A percentile compares a stretch with the other conserved stretches of the same genome.
Conservation (phyloP, 2,113 vertebrate species). For the Phalacrocorax pelagicus region DNA sequence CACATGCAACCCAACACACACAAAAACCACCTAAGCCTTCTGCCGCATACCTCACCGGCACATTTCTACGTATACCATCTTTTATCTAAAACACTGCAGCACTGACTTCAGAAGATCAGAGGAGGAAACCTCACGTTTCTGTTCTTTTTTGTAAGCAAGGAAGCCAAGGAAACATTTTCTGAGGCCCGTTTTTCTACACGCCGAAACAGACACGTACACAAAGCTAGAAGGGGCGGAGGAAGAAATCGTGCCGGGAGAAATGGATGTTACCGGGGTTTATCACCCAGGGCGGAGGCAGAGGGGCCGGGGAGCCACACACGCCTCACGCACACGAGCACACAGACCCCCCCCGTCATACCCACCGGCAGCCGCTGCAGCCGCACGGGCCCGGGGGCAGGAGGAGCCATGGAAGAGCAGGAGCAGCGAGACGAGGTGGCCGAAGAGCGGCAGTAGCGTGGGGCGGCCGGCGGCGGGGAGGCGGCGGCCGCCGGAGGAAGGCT, state of each 20-base stretch:
- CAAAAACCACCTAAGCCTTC: background rate
- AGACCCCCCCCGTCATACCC: constrained; percentile 19
- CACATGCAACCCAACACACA: background rate
- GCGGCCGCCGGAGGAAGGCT: constrained; percentile 36
- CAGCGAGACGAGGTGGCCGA: constrained; percentile 49
- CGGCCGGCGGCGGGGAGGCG: background rate
- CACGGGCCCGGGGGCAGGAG: constrained; percentile 35
- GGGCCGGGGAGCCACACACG: background rate
- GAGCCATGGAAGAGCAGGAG: constrained; percentile 68
- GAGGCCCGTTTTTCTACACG: background rate
- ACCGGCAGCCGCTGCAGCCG: constrained; percentile 68
- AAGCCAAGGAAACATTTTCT: background rate
- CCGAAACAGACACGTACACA: background rate
- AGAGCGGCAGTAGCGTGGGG: constrained; percentile 28
- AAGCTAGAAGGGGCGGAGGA: background rate
- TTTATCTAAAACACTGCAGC: constrained; percentile 14
- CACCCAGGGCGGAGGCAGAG: background rate
- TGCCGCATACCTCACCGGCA: constrained; percentile 15
- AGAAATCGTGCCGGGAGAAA: accelerated
- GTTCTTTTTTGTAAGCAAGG: background rate
- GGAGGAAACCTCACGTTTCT: background rate
- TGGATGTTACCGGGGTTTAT: background rate
- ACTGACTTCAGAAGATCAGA: background rate
- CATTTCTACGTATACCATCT: background rate
- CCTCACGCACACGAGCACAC: background rate